Evolutionary conservation across 2,888 invertebrate species (phyloP).

Genomic region (Metacarcinus magister): DNA sequence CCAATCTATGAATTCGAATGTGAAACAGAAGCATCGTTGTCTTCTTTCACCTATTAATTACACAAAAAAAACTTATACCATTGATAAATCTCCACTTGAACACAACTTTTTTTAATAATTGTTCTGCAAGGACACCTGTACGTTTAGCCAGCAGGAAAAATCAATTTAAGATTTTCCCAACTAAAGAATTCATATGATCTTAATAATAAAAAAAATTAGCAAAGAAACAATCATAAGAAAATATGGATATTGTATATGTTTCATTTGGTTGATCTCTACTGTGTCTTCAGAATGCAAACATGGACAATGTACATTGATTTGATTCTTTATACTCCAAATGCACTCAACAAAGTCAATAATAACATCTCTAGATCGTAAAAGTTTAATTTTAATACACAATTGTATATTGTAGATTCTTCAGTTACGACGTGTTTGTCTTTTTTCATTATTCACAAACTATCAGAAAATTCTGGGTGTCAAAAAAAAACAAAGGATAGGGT

Average conservation of each 20-base stretch:
- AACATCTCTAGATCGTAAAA: not conserved
- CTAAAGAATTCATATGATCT: not conserved
- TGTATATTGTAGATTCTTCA: not conserved
- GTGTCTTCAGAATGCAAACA: conserved; percentile 10
- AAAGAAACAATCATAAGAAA: not conserved
- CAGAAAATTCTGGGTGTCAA: not conserved
- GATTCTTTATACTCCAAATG: not conserved
- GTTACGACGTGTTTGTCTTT: not conserved
- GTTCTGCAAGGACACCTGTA: not conserved
- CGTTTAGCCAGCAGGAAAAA: not conserved
- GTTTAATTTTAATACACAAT: not conserved
- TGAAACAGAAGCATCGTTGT: no score
- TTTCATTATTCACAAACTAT: not conserved
- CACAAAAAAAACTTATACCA: no score
- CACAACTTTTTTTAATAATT: not conserved
- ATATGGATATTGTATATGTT: conserved; percentile 28
- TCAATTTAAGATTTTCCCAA: not conserved
- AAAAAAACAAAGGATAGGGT: not conserved
- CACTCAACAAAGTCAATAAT: not conserved
- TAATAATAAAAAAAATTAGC: not conserved
- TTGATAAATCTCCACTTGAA: no score
- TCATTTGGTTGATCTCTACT: conserved; percentile 20
- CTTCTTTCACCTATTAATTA: no score
- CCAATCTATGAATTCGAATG: no score
- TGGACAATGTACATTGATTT: not conserved